Evolutionary conservation across 2,113 vertebrate species (phyloP), one percentile per base, ranked within the genome.

Genomic region (Excalfactoria chinensis): DNA sequence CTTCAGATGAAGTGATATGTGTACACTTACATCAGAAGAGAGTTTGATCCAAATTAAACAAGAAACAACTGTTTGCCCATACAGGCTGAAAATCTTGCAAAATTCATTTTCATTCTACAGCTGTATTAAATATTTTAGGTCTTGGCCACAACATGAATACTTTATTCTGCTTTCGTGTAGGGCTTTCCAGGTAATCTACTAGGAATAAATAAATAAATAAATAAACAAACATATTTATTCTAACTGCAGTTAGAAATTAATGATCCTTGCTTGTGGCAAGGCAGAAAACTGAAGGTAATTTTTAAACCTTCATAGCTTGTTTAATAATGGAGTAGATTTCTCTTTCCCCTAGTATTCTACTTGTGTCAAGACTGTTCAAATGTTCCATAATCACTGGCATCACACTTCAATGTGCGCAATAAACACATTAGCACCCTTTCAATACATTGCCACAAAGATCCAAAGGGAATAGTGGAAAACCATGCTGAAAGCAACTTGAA

Each of bases 41-140:
- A 89, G 79, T 76, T 86, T 72, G 28, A 84, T 70, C 70, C 55
- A 82, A 82, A 90, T 72, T 64, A 68, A 6, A 59, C 30, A 86
- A 23, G 28, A 53, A 25, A 81, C 5, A 79, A 76, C 19, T 51
- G n/a, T 76, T 82, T 56, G 21, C 25, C 34, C 13, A 90, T 68
- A 35, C 11, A 70, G 63, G 22, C 32, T 43, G 79, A 90, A 35
- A 70, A 73, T 59, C 34, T 70, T 80, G 49, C 16, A 84, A 90
- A 93, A 93, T 73, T 82, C 84, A 87, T 87, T 89, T 89, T 82
- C 49, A 89, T 35, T 90, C 34, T 25, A 40, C 37, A 85, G 5
- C 21, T 84, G 7, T 34, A 93, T 79, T 87, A 89, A 82, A 59
- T 76, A 46, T 92, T 85, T 67, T 32, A 84, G 70, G 62, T n/a